Conservation (phyloP, 2,888 invertebrate species). For the Entomobrya proxima region DNA sequence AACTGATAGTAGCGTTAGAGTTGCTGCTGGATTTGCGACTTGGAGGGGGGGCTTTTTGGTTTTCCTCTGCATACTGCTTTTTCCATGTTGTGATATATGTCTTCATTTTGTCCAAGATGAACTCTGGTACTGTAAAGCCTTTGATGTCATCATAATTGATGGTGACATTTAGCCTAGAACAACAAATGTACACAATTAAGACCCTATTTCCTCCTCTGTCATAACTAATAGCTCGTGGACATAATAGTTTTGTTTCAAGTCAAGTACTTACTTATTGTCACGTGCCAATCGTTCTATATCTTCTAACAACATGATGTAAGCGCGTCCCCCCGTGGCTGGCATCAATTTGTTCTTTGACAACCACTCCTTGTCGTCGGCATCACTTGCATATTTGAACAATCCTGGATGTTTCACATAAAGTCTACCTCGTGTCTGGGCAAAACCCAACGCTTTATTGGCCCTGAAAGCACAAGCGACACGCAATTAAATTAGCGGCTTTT, state of each 20-base stretch:
- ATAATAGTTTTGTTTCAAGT: too few relatives aligned
- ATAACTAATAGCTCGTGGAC: too few relatives aligned
- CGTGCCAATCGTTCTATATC: slow-evolving; percentile 86
- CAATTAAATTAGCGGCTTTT: neutral
- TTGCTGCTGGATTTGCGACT: slow-evolving; percentile 52
- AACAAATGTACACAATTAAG: neutral
- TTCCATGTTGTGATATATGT: slow-evolving; percentile 80
- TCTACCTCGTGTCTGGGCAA: slow-evolving; percentile 86
- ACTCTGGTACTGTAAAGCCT: slow-evolving; percentile 86
- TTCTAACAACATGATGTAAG: slow-evolving; percentile 87
- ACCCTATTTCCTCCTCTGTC: too few relatives aligned
- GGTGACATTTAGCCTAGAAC: slow-evolving; percentile 73
- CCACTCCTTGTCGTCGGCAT: slow-evolving; percentile 89
- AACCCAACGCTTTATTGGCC: slow-evolving; percentile 85
- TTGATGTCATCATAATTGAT: slow-evolving; percentile 81
- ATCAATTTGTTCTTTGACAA: slow-evolving; percentile 86
- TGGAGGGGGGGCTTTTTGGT: slow-evolving; percentile 66
- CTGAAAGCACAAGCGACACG: slow-evolving; percentile 68
- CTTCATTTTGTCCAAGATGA: slow-evolving; percentile 86
- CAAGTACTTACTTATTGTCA: slow-evolving; percentile 85
- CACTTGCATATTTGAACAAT: slow-evolving; percentile 86
- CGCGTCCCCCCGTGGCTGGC: slow-evolving; percentile 87
- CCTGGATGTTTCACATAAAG: slow-evolving; percentile 88
- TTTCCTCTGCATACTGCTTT: slow-evolving; percentile 75
- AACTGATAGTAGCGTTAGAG: slow-evolving; percentile 48